Base-by-base conservation (phyloP, 2,113 vertebrate genomes). In the Triplophysa tibetana region DNA sequence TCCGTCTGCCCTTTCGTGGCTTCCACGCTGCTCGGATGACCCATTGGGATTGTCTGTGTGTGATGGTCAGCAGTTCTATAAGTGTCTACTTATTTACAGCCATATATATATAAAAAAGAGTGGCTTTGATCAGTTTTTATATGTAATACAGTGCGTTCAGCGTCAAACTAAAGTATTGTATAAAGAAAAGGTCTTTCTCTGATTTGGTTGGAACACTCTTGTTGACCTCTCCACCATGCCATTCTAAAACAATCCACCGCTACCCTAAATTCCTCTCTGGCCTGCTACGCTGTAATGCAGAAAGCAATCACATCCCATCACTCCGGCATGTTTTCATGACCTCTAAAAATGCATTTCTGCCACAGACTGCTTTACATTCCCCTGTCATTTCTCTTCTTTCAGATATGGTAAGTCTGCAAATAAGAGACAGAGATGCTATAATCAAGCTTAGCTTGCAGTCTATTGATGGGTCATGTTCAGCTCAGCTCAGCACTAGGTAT, bases 391-490 rank as follows among this genome's bases (percentile, higher is more conserved):
- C 38, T 38, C 14, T 63, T 81, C 38, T 12, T 81, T 4, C 43
- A n/a, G 19, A 10, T 75, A 63, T 16, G 8, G n/a, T 8, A 10
- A 62, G 23, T 38, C 7, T 17, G 61, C 45, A 77, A 45, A 77
- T 52, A 33, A 77, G 65, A 81, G 50, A 38, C 63, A 61, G 62
- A 54, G 67, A 77, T 61, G 43, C 65, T 38, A 54, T 63, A 64
- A 66, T 72, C 45, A 69, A 45, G 81, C 83, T 83, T 77, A 74
- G 75, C 69, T 67, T 73, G 83, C 84, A 78, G 24, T 75, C 67
- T 41, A 61, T 13, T n/a, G 58, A 12, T 17, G 70, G 81, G 72
- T 86, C 86, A 81, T 77, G 77, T 87, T 85, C 61, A 68, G 54
- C 73, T 61, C 54, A 69, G 52, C 76, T 80, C 84, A 87, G 84